Conservation (phyloP, 2,113 vertebrate species). For the Numenius arquata region DNA sequence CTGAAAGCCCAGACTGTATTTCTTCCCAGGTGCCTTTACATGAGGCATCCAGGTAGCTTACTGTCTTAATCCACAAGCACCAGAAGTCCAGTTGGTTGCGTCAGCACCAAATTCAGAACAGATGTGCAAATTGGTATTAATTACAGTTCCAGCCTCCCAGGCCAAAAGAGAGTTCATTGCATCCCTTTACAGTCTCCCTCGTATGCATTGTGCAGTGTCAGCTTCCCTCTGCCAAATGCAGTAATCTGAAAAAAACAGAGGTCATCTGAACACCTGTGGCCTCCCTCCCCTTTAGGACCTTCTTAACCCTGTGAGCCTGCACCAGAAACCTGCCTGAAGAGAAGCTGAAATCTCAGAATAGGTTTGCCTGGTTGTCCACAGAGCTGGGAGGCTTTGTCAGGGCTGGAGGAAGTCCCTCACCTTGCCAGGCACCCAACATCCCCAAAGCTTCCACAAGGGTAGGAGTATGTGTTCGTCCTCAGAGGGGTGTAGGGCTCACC, state of each 20-base stretch:
- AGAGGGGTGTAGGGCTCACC: background rate
- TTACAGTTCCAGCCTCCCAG: background rate
- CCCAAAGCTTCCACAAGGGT: background rate
- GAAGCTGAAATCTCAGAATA: background rate
- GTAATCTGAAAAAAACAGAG: background rate
- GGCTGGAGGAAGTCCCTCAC: background rate
- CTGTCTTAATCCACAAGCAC: background rate
- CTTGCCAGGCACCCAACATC: background rate
- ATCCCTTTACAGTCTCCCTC: background rate
- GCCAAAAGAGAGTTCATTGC: background rate
- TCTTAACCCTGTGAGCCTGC: background rate
- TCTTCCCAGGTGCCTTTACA: background rate
- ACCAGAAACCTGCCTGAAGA: background rate
- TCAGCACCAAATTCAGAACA: background rate
- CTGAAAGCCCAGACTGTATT: background rate
- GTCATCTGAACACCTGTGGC: background rate
- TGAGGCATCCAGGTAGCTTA: background rate
- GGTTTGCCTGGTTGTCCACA: accelerated
- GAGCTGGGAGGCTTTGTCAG: background rate
- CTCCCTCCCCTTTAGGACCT: background rate
- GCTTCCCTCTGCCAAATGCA: background rate
- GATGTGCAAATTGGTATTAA: background rate
- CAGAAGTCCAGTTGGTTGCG: background rate
- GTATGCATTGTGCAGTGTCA: background rate
- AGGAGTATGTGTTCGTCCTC: background rate